These are phyloP conservation scores for Palloptera scutellata DNA, from an alignment of 2,888 invertebrate species.

Conservation along the genomic window DNA sequence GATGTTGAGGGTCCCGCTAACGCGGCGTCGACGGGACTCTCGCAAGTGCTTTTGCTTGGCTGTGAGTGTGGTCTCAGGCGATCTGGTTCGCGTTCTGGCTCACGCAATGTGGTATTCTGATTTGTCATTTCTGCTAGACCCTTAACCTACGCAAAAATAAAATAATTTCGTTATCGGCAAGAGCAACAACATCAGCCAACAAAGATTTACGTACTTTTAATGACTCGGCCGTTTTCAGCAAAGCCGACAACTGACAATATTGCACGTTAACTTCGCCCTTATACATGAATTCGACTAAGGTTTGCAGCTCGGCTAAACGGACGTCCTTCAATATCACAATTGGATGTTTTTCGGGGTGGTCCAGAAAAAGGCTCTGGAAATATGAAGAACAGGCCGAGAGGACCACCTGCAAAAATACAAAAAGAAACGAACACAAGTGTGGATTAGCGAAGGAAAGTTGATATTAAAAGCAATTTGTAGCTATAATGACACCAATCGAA, in stretches of 20 bases:
- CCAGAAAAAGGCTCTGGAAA: slow-evolving; percentile 92
- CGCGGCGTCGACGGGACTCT: slow-evolving; percentile 51
- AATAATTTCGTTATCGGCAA: slow-evolving; percentile 9
- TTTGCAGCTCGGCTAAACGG: slow-evolving; percentile 87
- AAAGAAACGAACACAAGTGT: slow-evolving; percentile 15
- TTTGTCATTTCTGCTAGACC: slow-evolving; percentile 93
- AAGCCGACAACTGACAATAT: slow-evolving; percentile 89
- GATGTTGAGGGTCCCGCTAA: slow-evolving; percentile 46
- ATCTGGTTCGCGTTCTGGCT: slow-evolving; percentile 66
- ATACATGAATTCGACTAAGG: slow-evolving; percentile 96
- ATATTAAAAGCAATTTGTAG: too few relatives aligned
- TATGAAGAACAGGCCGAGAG: slow-evolving; percentile 95
- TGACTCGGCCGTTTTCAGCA: slow-evolving; percentile 91
- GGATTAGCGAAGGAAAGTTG: not conserved
- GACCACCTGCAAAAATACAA: slow-evolving; percentile 74
- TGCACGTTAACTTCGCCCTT: slow-evolving; percentile 95
- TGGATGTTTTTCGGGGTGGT: slow-evolving; percentile 91
- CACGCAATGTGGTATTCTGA: slow-evolving; percentile 70
- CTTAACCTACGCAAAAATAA: slow-evolving; percentile 69
- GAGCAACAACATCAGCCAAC: too few relatives aligned
- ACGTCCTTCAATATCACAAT: slow-evolving; percentile 96
- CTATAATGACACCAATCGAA: too few relatives aligned
- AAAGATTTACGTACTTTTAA: slow-evolving; percentile 71
- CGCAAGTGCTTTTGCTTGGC: slow-evolving; percentile 53
- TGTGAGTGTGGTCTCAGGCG: slow-evolving; percentile 64